These are phyloP conservation scores for Hiodon alosoides DNA, from an alignment of 2,113 vertebrate genomes.

Conservation along the genomic window DNA sequence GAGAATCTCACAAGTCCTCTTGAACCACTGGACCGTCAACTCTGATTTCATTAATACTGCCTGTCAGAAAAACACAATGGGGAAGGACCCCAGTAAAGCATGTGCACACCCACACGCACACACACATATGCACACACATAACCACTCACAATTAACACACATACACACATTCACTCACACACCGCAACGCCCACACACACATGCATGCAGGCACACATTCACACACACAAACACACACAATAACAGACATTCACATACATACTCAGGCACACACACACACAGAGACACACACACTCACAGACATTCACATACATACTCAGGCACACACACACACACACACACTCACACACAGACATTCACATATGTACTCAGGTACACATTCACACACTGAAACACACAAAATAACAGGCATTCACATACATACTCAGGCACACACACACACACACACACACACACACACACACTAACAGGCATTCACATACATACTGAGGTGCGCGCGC, in stretches of 20 bases:
- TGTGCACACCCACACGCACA: constrained; percentile 46
- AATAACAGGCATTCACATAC: too few species aligned
- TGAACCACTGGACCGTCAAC: constrained; percentile 46
- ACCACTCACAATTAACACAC: not conserved
- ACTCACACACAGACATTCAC: too few species aligned
- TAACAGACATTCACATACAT: too few species aligned
- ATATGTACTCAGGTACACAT: not conserved
- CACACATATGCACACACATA: constrained; percentile 16
- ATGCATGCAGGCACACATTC: constrained; percentile 7
- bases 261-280: not conserved
- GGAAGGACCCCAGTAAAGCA: constrained; percentile 46
- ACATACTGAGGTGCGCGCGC: not conserved
- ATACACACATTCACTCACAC: constrained; percentile 15
- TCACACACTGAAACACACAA: constrained; percentile 28
- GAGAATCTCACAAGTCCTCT: constrained; percentile 36
- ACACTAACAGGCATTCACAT: too few species aligned
- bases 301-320: too few species aligned
- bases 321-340: constrained; percentile 29
- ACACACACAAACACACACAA: not conserved
- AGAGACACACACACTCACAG: not conserved
- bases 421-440: too few species aligned
- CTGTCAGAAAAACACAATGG: constrained; percentile 52
- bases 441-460: constrained; percentile 29
- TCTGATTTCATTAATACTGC: constrained; percentile 59
- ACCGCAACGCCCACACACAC: not conserved